These are phyloP conservation scores for Caenorhabditis wallacei DNA, from an alignment of 2,888 invertebrate genomes.

Conservation along the genomic window DNA sequence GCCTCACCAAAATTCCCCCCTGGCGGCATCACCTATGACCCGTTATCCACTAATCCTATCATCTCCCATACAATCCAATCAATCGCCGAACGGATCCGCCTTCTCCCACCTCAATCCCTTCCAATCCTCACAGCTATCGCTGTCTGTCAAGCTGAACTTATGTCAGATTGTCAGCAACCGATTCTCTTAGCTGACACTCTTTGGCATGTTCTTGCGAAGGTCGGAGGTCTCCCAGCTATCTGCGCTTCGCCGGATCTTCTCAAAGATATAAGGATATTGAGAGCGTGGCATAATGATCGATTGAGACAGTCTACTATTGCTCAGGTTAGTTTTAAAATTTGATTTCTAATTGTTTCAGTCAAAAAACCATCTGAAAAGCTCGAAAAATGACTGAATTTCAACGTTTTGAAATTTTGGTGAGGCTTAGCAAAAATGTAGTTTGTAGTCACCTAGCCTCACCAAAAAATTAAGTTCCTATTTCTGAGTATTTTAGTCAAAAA, in stretches of 20 bases:
- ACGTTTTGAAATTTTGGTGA: too few relatives aligned
- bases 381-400: too few relatives aligned
- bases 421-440: background rate
- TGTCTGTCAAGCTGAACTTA: conserved; percentile 64
- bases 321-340: conserved; percentile 14
- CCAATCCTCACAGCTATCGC: conserved; percentile 69
- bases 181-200: conserved; percentile 63
- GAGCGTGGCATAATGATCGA: conserved; percentile 69
- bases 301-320: conserved; percentile 38
- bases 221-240: conserved; percentile 47
- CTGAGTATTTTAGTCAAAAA: too few relatives aligned
- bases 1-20: conserved; percentile 23
- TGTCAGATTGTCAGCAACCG: conserved; percentile 46
- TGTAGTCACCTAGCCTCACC: background rate
- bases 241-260: conserved; percentile 13
- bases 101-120: conserved; percentile 47
- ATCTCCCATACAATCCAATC: conserved; percentile 53
- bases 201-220: conserved; percentile 66
- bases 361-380: too few relatives aligned
- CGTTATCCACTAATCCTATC: conserved; percentile 29
- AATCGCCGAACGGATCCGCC: conserved; percentile 52
- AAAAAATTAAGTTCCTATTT: background rate
- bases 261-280: conserved; percentile 65
- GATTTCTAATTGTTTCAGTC: too few relatives aligned
- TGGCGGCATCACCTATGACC: conserved; percentile 18